Conservation (phyloP, 2,113 vertebrate species). For the Bujurquina vittata region DNA sequence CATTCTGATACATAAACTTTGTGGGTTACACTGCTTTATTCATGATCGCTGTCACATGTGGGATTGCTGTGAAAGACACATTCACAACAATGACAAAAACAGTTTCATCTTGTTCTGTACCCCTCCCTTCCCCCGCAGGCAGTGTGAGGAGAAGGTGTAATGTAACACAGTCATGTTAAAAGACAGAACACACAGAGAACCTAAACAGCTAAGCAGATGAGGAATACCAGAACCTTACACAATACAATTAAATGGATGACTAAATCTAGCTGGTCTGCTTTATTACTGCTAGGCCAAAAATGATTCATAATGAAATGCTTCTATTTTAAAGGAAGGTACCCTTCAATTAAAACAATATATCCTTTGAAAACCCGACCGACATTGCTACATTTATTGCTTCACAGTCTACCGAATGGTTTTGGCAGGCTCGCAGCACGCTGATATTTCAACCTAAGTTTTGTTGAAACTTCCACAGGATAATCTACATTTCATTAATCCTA, state of each 20-base stretch:
- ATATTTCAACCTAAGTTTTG: constrained; percentile 54
- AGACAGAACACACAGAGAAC: constrained; percentile 28
- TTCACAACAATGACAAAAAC: constrained; percentile 14
- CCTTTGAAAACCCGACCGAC: constrained; percentile 4
- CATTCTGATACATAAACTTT: neutral
- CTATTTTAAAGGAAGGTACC: neutral
- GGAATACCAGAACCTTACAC: constrained; percentile 23
- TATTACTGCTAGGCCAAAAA: neutral
- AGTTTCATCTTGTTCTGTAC: constrained; percentile 9
- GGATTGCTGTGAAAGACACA: neutral
- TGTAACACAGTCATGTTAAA: constrained; percentile 36
- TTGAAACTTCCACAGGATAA: constrained; percentile 37
- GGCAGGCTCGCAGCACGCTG: constrained; percentile 20
- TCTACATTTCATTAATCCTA: constrained; percentile 54
- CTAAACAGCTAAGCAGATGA: constrained; percentile 8
- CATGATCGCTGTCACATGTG: neutral
- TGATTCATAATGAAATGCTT: constrained; percentile 3
- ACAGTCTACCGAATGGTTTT: neutral
- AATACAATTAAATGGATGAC: constrained; percentile 9
- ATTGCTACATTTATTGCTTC: constrained; percentile 21
- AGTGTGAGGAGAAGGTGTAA: constrained; percentile 37
- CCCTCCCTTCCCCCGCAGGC: neutral
- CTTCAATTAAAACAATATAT: constrained; percentile 10
- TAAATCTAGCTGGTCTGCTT: constrained; percentile 3
- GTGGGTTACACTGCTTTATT: neutral